These are phyloP conservation scores for Spodoptera exigua DNA, from an alignment of 2,888 invertebrate genomes.

Conservation along the genomic window DNA sequence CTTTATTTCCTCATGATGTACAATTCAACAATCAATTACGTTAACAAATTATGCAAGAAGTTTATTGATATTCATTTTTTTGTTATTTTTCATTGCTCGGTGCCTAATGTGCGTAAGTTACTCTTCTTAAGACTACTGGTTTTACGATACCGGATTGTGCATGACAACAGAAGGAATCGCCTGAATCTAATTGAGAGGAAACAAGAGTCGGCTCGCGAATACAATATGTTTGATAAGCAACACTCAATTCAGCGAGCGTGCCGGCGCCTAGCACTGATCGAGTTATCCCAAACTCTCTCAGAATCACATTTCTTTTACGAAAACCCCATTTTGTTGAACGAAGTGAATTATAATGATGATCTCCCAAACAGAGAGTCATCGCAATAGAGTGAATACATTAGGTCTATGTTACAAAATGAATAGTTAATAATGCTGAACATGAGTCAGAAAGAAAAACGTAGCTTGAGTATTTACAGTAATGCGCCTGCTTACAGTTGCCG, in stretches of 20 bases:
- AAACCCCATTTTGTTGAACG: conserved; percentile 8
- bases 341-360: conserved; percentile 9
- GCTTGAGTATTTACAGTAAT: conserved; percentile 51
- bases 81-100: too few species aligned
- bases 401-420: conserved; percentile 43
- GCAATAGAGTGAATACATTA: conserved; percentile 27
- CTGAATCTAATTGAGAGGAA: conserved; percentile 31
- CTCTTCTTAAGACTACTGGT: too few species aligned
- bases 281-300: conserved; percentile 46
- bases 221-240: conserved; percentile 43
- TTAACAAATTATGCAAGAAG: too few species aligned
- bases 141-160: too few species aligned
- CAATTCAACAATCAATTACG: too few species aligned
- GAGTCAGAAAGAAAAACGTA: conserved; percentile 57
- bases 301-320: conserved; percentile 18
- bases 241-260: conserved; percentile 28
- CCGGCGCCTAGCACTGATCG: conserved; percentile 32
- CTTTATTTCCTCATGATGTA: too few species aligned
- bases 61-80: too few species aligned
- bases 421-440: conserved; percentile 58
- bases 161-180: conserved; percentile 25
- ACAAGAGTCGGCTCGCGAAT: conserved; percentile 39
- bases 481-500: conserved; percentile 44
- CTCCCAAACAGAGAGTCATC: conserved; percentile 8
- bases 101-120: too few species aligned